Evolutionary conservation across 1,140 invertebrate species (phyloP), one percentile per base, ranked within the genome.

Genomic region (Gonioctena quinquepunctata): DNA sequence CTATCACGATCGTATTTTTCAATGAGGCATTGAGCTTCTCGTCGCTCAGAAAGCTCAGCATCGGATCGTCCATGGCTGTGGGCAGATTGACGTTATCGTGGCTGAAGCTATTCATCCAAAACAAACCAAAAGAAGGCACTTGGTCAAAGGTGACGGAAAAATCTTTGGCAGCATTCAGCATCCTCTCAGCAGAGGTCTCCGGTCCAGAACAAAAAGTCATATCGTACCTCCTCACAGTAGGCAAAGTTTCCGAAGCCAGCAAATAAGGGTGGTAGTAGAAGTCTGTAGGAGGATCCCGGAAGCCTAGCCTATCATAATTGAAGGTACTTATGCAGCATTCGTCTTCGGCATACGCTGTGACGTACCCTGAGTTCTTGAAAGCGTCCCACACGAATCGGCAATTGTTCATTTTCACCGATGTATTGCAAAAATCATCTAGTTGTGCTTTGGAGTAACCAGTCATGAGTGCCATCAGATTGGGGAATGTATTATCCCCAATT

Each of bases 381-480:
- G 86, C 80, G 33, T 87, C 86, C 90, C 90, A 92, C 4, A 92
- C 80, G 56, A 91, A 85, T 8, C 88, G 86, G 74, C 89, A 91
- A 2, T 80, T 77, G 73, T 89, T 86, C 69, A 91, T 76, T 13
- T 82, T 84, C 23, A 83, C 83, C 0, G 81, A 68, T 27, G 77
- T 77, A 63, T 83, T 81, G 75, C 89, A 91, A 73, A 83, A 79
- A 13, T 79, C 68, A 67, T 85, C 80, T 13, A 86, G 82, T 69
- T 84, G 83, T 21, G 23, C 56, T 54, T 64, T 11, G 77, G 70
- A 57, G 83, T 77, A 80, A 81, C 89, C 50, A 87, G 85, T 1
- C 93, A 94, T 81, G 2, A 92, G 82, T 0, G 93, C 90, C 86
- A 95, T 91, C 19, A 95, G 77, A 81, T 95, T 95, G 0, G 93